These are phyloP conservation scores for Geothlypis trichas DNA, from an alignment of 2,113 vertebrate species.

Conservation along the genomic window DNA sequence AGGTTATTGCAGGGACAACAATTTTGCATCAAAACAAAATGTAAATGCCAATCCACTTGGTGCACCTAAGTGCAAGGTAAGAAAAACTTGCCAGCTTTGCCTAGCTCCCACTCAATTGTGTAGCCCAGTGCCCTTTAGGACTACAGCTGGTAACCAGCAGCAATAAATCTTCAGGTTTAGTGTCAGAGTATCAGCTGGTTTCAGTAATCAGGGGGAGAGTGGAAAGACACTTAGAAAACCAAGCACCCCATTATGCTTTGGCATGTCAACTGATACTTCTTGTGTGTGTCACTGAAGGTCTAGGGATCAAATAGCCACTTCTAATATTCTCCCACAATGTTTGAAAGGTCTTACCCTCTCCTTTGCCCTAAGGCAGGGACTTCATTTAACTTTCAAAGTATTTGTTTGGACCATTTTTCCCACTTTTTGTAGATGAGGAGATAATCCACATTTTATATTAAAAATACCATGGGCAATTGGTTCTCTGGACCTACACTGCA, in stretches of 20 bases:
- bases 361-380: background rate
- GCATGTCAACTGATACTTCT: conserved; percentile 5
- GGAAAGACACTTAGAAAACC: background rate
- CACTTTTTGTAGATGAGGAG: background rate
- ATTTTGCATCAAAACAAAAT: background rate
- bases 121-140: background rate
- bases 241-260: conserved; percentile 24
- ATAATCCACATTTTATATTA: background rate
- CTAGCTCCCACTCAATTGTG: background rate
- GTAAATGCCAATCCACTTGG: background rate
- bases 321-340: background rate
- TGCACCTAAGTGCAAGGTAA: background rate
- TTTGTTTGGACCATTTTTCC: background rate
- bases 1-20: background rate
- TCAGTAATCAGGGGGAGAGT: background rate
- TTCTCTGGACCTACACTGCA: background rate
- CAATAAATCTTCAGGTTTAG: conserved; percentile 25
- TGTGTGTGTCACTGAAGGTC: background rate
- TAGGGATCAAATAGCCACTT: conserved; percentile 32
- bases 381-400: background rate
- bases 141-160: background rate
- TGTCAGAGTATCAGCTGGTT: background rate
- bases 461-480: background rate
- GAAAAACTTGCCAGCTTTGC: background rate
- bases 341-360: conserved; percentile 3